These are phyloP conservation scores for Python bivittatus DNA, from an alignment of 2,113 vertebrate species.

Conservation along the genomic window DNA sequence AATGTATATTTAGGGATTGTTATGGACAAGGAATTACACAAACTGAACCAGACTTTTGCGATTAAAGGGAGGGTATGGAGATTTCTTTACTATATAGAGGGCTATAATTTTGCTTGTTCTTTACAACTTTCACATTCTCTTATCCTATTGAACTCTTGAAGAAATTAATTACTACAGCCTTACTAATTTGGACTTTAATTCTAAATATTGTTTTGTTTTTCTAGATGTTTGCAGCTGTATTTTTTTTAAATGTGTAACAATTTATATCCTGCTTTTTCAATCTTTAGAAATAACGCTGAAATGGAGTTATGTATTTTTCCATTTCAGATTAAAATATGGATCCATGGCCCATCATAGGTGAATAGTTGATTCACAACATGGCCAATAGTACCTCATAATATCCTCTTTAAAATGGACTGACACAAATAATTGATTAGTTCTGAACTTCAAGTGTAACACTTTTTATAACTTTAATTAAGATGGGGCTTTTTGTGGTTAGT, in stretches of 20 bases:
- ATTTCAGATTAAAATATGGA: background rate
- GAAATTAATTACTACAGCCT: background rate
- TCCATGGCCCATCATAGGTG: background rate
- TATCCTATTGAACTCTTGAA: background rate
- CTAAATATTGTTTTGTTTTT: background rate
- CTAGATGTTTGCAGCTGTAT: background rate
- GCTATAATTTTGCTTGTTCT: background rate
- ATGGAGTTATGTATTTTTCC: background rate
- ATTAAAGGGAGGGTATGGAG: background rate
- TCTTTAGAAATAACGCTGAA: background rate
- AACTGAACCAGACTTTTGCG: background rate
- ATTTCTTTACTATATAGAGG: background rate
- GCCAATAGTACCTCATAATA: background rate
- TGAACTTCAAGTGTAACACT: background rate
- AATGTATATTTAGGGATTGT: background rate
- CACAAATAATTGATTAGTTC: background rate
- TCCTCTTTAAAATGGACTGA: background rate
- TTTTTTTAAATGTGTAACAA: background rate
- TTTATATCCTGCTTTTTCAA: background rate
- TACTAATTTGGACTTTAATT: background rate
- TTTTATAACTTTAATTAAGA: background rate
- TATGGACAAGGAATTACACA: background rate
- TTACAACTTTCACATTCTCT: background rate
- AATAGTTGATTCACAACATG: background rate
- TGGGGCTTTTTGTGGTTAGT: background rate